Evolutionary conservation across 2,888 invertebrate genomes (phyloP).

Genomic region (Acanthacorydalis orientalis): DNA sequence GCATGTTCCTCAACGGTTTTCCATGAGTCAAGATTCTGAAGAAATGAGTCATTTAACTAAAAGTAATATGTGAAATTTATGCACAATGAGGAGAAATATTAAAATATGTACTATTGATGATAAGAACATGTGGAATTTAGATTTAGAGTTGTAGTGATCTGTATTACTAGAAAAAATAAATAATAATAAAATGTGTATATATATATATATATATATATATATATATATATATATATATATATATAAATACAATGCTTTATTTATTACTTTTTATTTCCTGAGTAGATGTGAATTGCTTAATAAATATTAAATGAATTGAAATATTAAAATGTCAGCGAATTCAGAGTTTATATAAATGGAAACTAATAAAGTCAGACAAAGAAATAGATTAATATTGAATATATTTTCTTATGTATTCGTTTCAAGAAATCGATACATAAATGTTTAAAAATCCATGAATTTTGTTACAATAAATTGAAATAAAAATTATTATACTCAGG

Average conservation of each 20-base stretch:
- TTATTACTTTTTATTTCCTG: no score
- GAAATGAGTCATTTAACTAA: slow-evolving; percentile 3
- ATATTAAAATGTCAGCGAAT: no score
- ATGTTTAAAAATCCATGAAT: no score
- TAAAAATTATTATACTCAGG: no score
- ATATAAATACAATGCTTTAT: not conserved
- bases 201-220: not conserved
- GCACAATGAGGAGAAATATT: not conserved
- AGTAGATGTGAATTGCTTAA: no score
- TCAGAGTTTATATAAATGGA: no score
- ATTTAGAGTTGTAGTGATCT: not conserved
- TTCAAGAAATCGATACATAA: no score
- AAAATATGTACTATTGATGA: not conserved
- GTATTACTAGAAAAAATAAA: not conserved
- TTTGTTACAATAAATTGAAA: no score
- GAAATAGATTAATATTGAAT: no score
- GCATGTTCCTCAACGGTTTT: slow-evolving; percentile 4
- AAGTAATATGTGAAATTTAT: not conserved
- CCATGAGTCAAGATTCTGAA: not conserved
- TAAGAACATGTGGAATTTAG: not conserved
- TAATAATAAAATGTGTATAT: not conserved
- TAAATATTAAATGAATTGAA: no score
- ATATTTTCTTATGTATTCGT: no score
- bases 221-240: not conserved
- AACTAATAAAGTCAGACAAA: no score